A percentile compares a stretch with the other conserved stretches of the same genome.
Evolutionary conservation across 2,113 vertebrate genomes (phyloP).

Genomic region (Oncorhynchus kisutch): DNA sequence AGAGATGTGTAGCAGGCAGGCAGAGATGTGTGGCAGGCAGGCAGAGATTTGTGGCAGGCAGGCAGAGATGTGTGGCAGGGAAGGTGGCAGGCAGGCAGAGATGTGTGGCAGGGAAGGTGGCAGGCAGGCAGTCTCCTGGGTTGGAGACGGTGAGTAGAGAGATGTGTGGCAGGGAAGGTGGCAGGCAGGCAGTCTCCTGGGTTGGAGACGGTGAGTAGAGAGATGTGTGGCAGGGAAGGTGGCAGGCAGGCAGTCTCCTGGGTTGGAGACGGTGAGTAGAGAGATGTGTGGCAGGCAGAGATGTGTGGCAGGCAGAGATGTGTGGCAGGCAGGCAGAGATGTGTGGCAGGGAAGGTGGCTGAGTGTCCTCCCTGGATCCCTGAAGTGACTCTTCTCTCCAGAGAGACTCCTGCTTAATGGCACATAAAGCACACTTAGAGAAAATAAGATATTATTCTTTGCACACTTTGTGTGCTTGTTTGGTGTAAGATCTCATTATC

Average conservation of each 20-base stretch:
- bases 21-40: too few species aligned
- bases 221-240: not conserved
- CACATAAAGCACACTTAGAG: not conserved
- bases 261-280: constrained; percentile 10
- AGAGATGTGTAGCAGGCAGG: too few species aligned
- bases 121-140: not conserved
- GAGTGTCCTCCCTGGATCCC: constrained; percentile 2
- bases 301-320: not conserved
- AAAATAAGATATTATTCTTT: not conserved
- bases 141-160: constrained; percentile 9
- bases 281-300: not conserved
- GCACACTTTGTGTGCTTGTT: not conserved
- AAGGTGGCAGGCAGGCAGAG: not conserved
- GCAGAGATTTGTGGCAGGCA: too few species aligned
- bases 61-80: not conserved
- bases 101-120: not conserved
- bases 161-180: constrained; percentile 11
- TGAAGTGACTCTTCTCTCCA: constrained; percentile 9
- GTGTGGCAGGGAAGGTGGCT: constrained; percentile 5
- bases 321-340: not conserved
- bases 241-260: not conserved
- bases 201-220: constrained; percentile 6
- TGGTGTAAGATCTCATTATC: not conserved
- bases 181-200: not conserved
- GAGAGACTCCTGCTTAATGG: constrained; percentile 4